Evolutionary conservation across 2,113 vertebrate genomes (phyloP).

Genomic region (Hystrix brachyura): DNA sequence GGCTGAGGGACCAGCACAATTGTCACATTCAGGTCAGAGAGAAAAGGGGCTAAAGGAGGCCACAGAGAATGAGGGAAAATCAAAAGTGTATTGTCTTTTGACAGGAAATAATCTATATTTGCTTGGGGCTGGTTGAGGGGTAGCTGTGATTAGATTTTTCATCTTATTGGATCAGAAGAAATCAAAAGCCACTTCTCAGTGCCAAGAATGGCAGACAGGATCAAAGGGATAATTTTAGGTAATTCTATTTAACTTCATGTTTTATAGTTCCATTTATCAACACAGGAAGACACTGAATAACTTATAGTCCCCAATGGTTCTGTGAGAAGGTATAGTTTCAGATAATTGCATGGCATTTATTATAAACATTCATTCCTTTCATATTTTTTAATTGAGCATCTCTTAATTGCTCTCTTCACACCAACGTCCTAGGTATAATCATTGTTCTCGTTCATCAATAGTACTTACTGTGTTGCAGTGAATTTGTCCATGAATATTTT

Average conservation of each 20-base stretch:
- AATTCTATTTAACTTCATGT: constrained; percentile 58
- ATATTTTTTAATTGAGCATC: constrained; percentile 52
- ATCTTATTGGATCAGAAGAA: constrained; percentile 55
- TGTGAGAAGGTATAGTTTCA: constrained; percentile 39
- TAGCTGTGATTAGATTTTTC: background rate
- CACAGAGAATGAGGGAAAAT: background rate
- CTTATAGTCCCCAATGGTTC: background rate
- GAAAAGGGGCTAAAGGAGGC: constrained; percentile 1
- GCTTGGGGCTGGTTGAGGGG: background rate
- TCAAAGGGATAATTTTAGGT: constrained; percentile 55
- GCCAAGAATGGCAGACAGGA: constrained; percentile 17
- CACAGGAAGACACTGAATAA: background rate
- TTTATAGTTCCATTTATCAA: constrained; percentile 24
- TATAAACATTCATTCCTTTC: constrained; percentile 69
- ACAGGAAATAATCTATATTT: background rate
- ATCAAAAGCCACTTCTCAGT: constrained; percentile 52
- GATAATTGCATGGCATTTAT: constrained; percentile 66
- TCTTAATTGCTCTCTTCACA: constrained; percentile 69
- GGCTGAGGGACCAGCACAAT: background rate
- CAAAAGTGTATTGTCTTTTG: background rate
- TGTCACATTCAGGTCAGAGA: constrained; percentile 10
- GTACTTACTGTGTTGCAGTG: background rate
- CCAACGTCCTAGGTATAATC: constrained; percentile 27
- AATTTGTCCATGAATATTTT: constrained; percentile 44
- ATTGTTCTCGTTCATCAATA: constrained; percentile 40